phyloP scores from a whole-genome alignment of 1,140 invertebrate genomes.

The Drosophila insularis region DNA sequence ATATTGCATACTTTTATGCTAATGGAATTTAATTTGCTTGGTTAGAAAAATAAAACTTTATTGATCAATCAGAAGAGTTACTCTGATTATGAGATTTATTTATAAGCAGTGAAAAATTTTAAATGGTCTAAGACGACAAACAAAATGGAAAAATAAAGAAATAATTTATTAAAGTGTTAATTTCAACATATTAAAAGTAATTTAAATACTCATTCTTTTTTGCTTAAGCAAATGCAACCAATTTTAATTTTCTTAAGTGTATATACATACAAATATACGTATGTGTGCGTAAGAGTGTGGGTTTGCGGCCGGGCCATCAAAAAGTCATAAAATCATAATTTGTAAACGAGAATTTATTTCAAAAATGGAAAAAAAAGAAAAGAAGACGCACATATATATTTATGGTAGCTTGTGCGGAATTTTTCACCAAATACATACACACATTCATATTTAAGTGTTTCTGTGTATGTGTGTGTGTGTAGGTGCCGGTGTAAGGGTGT shows the following conservation, averaged over 20 bases:
- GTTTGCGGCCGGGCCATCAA: conserved; percentile 72
- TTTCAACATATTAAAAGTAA: no score
- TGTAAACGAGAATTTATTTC: conserved; percentile 80
- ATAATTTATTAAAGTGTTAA: no score
- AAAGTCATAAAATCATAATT: conserved; percentile 81
- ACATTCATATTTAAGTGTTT: conserved; percentile 1
- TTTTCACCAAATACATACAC: conserved; percentile 24
- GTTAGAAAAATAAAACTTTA: no score
- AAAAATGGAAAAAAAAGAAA: conserved; percentile 80
- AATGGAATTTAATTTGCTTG: no score
- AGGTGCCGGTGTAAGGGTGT: background rate
- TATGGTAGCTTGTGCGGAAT: conserved; percentile 53
- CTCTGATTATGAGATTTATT: no score
- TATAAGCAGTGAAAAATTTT: no score
- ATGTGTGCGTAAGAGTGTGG: conserved; percentile 50
- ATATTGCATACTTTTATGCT: background rate
- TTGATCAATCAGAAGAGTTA: no score
- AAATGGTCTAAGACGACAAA: no score
- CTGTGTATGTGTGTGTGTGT: background rate
- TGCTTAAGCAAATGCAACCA: no score
- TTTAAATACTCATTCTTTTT: no score
- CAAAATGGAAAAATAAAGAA: no score
- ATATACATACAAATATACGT: conserved; percentile 17
- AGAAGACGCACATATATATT: conserved; percentile 16
- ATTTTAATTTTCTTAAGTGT: background rate